Evolutionary conservation across 2,888 invertebrate genomes (phyloP).

Genomic region (Eupithecia inturbata): DNA sequence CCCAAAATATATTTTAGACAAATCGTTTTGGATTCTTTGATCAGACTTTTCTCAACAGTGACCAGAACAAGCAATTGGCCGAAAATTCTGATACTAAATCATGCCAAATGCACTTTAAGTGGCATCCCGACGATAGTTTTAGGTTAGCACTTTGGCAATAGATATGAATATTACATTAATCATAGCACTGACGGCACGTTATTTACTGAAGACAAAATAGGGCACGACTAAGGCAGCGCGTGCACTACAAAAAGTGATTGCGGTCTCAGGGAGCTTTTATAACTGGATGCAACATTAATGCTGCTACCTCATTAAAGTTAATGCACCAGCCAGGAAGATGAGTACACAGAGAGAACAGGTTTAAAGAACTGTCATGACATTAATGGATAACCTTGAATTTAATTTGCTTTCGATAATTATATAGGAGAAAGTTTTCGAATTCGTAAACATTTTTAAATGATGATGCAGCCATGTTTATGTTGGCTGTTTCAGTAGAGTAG

Average conservation of each 20-base stretch:
- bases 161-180: constrained; percentile 59
- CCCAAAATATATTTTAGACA: too few relatives aligned
- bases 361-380: constrained; percentile 50
- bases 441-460: constrained; percentile 5
- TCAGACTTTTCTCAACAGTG: constrained; percentile 9
- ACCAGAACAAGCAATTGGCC: constrained; percentile 28
- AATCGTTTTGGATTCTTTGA: not conserved
- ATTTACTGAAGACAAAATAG: constrained; percentile 64
- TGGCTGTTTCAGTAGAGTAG: not conserved
- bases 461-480: not conserved
- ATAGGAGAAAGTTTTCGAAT: constrained; percentile 42
- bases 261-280: constrained; percentile 50
- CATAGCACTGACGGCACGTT: constrained; percentile 63
- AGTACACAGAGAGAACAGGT: constrained; percentile 46
- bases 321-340: constrained; percentile 44
- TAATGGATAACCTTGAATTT: constrained; percentile 45
- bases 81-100: constrained; percentile 42
- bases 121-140: constrained; percentile 50
- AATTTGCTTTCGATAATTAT: constrained; percentile 40
- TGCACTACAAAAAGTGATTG: constrained; percentile 54
- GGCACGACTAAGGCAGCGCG: constrained; percentile 55
- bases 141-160: constrained; percentile 63
- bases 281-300: constrained; percentile 52
- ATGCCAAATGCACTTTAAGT: constrained; percentile 59
- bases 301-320: constrained; percentile 50